Evolutionary conservation across 1,140 invertebrate genomes (phyloP).

Genomic region (Myzus persicae): DNA sequence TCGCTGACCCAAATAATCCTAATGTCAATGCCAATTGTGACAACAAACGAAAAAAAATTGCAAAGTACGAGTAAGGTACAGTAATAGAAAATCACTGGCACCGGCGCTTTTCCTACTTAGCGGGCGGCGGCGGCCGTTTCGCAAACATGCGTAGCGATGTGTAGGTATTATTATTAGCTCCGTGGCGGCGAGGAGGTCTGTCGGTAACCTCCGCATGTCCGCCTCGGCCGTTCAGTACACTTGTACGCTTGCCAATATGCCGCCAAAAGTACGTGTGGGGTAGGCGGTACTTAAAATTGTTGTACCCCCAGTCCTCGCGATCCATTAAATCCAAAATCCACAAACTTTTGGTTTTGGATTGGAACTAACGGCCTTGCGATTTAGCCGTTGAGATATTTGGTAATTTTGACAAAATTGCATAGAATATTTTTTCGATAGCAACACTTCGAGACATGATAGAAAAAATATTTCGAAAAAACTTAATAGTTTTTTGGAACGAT

Average conservation of each 20-base stretch:
- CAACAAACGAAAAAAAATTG: not conserved
- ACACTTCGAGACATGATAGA: no score
- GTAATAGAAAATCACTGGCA: conserved; percentile 25
- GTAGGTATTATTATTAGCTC: conserved; percentile 1
- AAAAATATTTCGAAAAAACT: no score
- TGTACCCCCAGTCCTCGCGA: no score
- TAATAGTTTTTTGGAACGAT: no score
- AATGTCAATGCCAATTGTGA: conserved; percentile 26
- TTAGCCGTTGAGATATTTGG: no score
- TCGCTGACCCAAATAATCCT: conserved; percentile 6
- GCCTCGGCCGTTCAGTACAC: not conserved
- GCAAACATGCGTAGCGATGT: not conserved
- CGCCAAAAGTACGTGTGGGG: not conserved
- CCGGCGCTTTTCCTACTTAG: not conserved
- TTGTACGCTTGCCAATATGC: not conserved
- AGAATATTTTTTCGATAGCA: no score
- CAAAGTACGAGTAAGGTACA: not conserved
- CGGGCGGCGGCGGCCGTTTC: not conserved
- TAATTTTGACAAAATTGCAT: no score
- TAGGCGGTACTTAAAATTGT: not conserved
- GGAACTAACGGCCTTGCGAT: no score
- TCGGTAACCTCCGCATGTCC: not conserved
- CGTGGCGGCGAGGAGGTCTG: not conserved
- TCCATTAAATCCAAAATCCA: no score
- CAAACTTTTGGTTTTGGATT: no score